These are phyloP conservation scores for Hypothenemus hampei DNA, from an alignment of 1,140 invertebrate species.

Conservation along the genomic window DNA sequence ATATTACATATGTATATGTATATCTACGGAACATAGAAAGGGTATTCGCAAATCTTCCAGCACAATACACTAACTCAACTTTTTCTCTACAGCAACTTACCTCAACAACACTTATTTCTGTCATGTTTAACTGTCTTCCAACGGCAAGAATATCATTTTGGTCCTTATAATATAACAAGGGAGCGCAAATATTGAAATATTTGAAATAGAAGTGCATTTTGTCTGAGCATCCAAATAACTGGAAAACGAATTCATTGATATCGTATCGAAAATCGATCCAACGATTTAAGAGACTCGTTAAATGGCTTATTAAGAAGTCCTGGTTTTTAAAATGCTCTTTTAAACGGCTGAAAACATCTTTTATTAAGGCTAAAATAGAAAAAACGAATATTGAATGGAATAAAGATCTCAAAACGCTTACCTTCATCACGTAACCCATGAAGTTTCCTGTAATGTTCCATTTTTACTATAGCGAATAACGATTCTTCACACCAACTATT, in stretches of 20 bases:
- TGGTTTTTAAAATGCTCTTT: constrained; percentile 3
- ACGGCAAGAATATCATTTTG: constrained; percentile 30
- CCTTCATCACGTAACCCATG: constrained; percentile 26
- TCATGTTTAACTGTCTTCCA: constrained; percentile 31
- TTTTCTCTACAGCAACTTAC: constrained; percentile 7
- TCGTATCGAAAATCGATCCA: constrained; percentile 34
- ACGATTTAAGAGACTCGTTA: constrained; percentile 37
- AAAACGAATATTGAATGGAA: neutral
- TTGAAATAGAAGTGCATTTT: constrained; percentile 45
- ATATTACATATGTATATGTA: too few relatives aligned
- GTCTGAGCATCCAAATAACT: constrained; percentile 38
- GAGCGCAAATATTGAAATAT: constrained; percentile 44
- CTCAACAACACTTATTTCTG: constrained; percentile 42
- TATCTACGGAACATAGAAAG: too few relatives aligned
- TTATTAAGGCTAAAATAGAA: constrained; percentile 7
- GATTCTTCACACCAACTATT: constrained; percentile 44
- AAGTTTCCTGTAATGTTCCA: constrained; percentile 42
- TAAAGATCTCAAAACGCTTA: constrained; percentile 6
- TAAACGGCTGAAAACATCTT: neutral
- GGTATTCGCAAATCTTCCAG: too few relatives aligned
- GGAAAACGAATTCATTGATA: constrained; percentile 41
- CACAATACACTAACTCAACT: constrained; percentile 6
- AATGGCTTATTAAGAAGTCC: constrained; percentile 44
- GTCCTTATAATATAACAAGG: constrained; percentile 41
- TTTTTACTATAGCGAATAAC: constrained; percentile 42